Percentiles rank a stretch among this genome's conserved stretches.
phyloP scores from a whole-genome alignment of 1,140 invertebrate species.

The Tetramorium simillimum region DNA sequence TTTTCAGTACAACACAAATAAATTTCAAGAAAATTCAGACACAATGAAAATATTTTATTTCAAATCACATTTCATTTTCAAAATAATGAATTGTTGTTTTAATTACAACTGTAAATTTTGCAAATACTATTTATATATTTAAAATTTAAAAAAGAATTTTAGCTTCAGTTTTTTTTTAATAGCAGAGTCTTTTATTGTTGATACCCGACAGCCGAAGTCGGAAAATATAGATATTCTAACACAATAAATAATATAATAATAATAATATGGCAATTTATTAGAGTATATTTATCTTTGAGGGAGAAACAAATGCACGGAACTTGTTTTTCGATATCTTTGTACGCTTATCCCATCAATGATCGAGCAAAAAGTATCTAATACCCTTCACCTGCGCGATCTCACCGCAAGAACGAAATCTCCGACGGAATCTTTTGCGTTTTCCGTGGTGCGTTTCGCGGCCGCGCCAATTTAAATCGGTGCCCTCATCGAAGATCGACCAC shows the following conservation, averaged over 20 bases:
- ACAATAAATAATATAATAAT: not conserved
- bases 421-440: conserved; percentile 24
- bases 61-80: not conserved
- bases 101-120: not conserved
- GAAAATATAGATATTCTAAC: not conserved
- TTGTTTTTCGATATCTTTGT: conserved; percentile 11
- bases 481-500: conserved; percentile 38
- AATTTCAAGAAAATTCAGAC: not conserved
- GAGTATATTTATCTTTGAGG: not conserved
- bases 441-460: conserved; percentile 36
- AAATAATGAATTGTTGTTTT: not conserved
- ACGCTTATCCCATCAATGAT: conserved; percentile 25
- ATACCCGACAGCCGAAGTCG: not conserved
- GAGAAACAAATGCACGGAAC: not conserved
- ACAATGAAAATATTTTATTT: not conserved
- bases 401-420: conserved; percentile 47
- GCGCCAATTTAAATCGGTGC: conserved; percentile 23
- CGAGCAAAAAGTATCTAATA: conserved; percentile 4
- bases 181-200: not conserved
- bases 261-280: conserved; percentile 10
- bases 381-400: conserved; percentile 42
- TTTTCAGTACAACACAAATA: not conserved
- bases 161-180: not conserved
- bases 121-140: not conserved
- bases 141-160: not conserved